phyloP scores from a whole-genome alignment of 2,113 vertebrate species.

The Forbesichthys agassizii region DNA sequence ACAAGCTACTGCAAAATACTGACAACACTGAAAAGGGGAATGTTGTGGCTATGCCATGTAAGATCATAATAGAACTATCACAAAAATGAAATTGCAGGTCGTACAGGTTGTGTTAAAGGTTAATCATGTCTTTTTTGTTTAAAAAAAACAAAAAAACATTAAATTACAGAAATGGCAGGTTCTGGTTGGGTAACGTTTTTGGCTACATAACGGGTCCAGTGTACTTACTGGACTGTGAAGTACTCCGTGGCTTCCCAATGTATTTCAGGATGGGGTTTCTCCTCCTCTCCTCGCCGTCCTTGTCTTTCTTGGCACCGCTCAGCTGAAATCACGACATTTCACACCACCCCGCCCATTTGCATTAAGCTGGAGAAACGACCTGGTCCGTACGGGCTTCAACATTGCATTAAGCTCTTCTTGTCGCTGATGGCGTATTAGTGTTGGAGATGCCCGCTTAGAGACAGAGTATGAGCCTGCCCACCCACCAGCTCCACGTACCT shows the following conservation, averaged over 20 bases:
- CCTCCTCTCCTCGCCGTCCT: slow-evolving; percentile 86
- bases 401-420: background rate
- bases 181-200: no score
- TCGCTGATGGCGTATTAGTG: no score
- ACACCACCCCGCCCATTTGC: no score
- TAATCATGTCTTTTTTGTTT: no score
- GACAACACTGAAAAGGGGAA: no score
- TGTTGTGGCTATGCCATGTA: no score
- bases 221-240: slow-evolving; percentile 89
- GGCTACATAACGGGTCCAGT: slow-evolving; percentile 18
- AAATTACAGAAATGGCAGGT: background rate
- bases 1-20: no score
- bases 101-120: no score
- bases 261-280: slow-evolving; percentile 94
- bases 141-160: background rate
- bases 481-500: slow-evolving; percentile 70
- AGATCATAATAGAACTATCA: no score
- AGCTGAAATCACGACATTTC: slow-evolving; percentile 66
- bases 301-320: slow-evolving; percentile 84
- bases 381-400: slow-evolving; percentile 13
- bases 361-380: no score
- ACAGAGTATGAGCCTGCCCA: background rate
- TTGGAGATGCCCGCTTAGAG: no score
- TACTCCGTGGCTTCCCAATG: slow-evolving; percentile 87
- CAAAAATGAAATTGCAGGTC: no score